Evolutionary conservation across 2,113 vertebrate genomes (phyloP), one percentile per base, ranked within the genome.

Genomic region (Sinocyclocheilus anophthalmus): DNA sequence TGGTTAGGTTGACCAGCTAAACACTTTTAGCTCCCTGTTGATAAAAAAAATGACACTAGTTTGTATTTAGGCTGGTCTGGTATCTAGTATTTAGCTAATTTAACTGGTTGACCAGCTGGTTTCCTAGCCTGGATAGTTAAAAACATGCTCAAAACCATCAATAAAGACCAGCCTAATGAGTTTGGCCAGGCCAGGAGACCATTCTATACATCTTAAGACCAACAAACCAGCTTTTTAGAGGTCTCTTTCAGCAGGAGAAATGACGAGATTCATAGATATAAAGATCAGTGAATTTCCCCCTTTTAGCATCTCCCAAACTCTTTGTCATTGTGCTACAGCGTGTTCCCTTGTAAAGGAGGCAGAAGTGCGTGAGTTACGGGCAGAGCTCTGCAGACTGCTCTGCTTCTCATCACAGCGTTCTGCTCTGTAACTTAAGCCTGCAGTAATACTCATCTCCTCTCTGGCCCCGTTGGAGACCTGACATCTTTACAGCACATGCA

Each of bases 401-500:
- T 88, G 88, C 84, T 85, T 92, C 89, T 87, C 83, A 81, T 92
- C 90, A 88, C 90, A 81, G 3, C 26, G 53, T 30, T 12, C 69
- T 75, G 86, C 70, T 90, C 87, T 88, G 90, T 92, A 91, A 94
- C 92, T 90, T 45, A 94, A 92, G 90, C 91, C 87, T 91, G 90
- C 90, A 92, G 90, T 93, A 90, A 90, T 90, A 92, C 92, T 91
- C 91, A 93, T 94, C 93, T 90, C 91, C 88, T 90, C 90, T 85
- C 92, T 90, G 88, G 89, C 93, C 90, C 90, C 91, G 91, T 92
- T 92, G 92, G 93, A 95, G 90, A 91, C 88, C 90, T 95, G 96
- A 96, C 96, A 96, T 95, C 93, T 96, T 96, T 95, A 96, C 92
- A 92, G 94, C 93, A 92, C n/a, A 85, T 93, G 92, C 93, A 90